Conservation (phyloP, 2,797 vertebrate genomes). For the Pogonophryne albipinna region DNA sequence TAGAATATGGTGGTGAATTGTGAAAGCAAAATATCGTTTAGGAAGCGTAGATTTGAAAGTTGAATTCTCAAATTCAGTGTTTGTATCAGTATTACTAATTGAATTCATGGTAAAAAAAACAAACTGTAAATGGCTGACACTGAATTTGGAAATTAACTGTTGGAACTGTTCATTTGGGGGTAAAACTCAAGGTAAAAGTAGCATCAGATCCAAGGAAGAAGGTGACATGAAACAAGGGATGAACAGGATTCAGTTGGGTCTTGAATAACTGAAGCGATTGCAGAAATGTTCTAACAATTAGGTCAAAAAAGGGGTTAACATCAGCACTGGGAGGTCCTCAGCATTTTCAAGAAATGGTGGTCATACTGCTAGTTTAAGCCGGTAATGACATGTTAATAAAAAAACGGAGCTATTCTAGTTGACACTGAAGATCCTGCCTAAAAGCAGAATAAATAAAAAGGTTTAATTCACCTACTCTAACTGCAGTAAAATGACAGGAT, state of each 20-base stretch:
- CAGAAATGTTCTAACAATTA: background rate
- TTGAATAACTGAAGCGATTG: background rate
- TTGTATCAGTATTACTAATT: background rate
- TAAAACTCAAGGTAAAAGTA: slow-evolving; percentile 6
- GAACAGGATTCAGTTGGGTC: slow-evolving; percentile 3
- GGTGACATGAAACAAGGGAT: slow-evolving; percentile 5
- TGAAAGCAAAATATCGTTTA: background rate
- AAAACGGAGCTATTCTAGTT: slow-evolving; percentile 13
- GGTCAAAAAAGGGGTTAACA: background rate
- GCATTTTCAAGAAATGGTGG: background rate
- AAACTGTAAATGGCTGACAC: background rate
- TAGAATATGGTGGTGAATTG: slow-evolving; percentile 6
- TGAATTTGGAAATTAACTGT: slow-evolving; percentile 40
- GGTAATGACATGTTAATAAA: background rate
- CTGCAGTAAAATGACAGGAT: background rate
- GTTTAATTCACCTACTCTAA: background rate
- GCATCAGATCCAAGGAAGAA: background rate
- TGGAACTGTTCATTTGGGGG: background rate
- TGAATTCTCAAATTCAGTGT: slow-evolving; percentile 36
- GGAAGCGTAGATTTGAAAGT: background rate
- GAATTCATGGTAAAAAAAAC: background rate
- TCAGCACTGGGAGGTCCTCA: background rate
- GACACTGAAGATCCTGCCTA: background rate
- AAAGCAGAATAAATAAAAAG: slow-evolving; percentile 8
- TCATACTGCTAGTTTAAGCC: background rate